Evolutionary conservation across 2,888 invertebrate genomes (phyloP), one percentile per base, ranked within the genome.

Genomic region (Corythucha ciliata): DNA sequence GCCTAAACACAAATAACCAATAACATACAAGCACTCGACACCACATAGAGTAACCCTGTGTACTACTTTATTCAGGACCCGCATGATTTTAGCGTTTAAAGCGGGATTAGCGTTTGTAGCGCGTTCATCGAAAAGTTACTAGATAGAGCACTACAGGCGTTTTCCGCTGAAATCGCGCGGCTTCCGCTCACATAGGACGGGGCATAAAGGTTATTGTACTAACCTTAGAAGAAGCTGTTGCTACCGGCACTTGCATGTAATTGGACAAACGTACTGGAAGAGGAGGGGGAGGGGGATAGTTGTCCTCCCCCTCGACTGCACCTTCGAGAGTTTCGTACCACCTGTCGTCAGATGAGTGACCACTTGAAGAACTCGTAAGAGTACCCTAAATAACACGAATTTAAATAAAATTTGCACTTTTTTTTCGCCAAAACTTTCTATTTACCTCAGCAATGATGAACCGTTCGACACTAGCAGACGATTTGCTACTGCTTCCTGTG

Each of bases 311-410:
- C 22, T 54, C 58, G n/a, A 48, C 41, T 16, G 52, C 69, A 63
- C 68, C 64, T 53, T 74, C 76, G 14, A 74, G 60, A 29, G 75
- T 52, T 54, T 69, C 68, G 56, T 70, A 74, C 80, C 80, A 81
- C 62, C 78, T 73, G 61, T 80, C 79, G 60, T 79, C 70, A 60
- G 74, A 74, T 47, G 77, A 77, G 63, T 78, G 77, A 41, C 78
- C 78, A 63, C 76, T 77, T 57, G 77, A 77, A 54, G 76, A 76
- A 65, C 76, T 76, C 16, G 77, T 77, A 69, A 78, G 69, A 54
- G 77, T 74, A 48, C 76, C 77, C 71, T 74, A 67, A 32, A 24
- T 14, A 42, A 14, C 26, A 4, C 25, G 20, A 26, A 26, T 42
- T 25, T 18, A 26, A 12, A 21, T 42, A 20, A 16, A 2, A 5